Evolutionary conservation across 2,797 vertebrate species (phyloP), one percentile per base, ranked within the genome.

Genomic region (Melanotaenia boesemani): DNA sequence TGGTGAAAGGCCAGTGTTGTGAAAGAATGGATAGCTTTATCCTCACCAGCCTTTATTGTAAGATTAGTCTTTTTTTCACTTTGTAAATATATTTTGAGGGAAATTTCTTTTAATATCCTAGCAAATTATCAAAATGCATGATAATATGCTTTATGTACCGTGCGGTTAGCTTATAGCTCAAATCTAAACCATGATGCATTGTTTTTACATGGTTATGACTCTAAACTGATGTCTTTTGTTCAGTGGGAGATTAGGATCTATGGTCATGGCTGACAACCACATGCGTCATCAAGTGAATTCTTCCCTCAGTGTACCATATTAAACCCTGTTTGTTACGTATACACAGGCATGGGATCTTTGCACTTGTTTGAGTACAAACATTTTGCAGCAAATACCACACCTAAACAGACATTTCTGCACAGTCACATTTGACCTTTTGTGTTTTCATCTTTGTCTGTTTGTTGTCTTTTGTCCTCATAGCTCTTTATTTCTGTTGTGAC

Each of bases 21-120:
- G 63, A 61, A 58, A 77, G 75, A 87, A 82, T 72, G 74, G 69
- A 70, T 60, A 30, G 58, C 83, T 73, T 87, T 79, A 65, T 86
- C 69, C 39, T 57, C 55, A 63, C 76, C 26, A 74, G 58, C n/a
- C 13, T 41, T 8, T 28, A 79, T 73, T 13, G 52, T 60, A 36
- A 56, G 26, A 37, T 63, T 2, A 24, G 20, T 79, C 74, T 62
- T 36, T 3, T 63, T 63, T 59, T 3, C n/a, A 60, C n/a, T 37
- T 9, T 71, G 63, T 22, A 10, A 12, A 37, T 50, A 15, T 10
- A 3, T 32, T 63, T 56, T 67, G 22, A 56, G 10, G 44, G 39
- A 66, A 41, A 32, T 22, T 1, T 48, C 1, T 66, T 68, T 52
- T 46, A 61, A 4, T 22, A 30, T 20, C 8, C 24, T 20, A 52